Evolutionary conservation across 1,140 invertebrate species (phyloP).

Genomic region (Oreohelix idahoensis): DNA sequence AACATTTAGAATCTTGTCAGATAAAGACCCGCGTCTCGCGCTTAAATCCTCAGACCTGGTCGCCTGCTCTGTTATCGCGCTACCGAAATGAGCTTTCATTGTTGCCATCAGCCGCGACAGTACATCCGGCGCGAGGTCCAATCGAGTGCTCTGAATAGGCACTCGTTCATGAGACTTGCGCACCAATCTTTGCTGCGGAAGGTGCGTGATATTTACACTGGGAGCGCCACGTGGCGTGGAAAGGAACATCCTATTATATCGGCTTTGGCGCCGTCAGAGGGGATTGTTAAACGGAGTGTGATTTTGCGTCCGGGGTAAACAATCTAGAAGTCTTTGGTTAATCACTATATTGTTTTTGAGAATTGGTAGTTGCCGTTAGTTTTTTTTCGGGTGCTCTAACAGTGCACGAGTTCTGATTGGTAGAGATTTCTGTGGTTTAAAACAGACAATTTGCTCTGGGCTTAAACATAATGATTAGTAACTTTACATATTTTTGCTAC

Average conservation of each 20-base stretch:
- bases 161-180: not conserved
- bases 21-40: not conserved
- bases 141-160: not conserved
- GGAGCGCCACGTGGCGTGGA: not conserved
- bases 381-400: not conserved
- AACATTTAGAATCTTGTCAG: no score
- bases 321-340: not conserved
- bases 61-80: not conserved
- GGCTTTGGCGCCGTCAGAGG: not conserved
- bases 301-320: not conserved
- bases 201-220: conserved; percentile 22
- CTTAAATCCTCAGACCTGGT: not conserved
- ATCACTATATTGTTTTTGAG: conserved; percentile 6
- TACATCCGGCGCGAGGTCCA: not conserved
- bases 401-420: not conserved
- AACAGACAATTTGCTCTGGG: no score
- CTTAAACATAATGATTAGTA: no score
- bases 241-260: not conserved
- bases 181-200: conserved; percentile 13
- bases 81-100: not conserved
- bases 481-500: no score
- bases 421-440: no score
- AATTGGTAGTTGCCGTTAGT: not conserved
- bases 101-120: conserved; percentile 1
- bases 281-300: not conserved